Evolutionary conservation across 2,888 invertebrate genomes (phyloP), one percentile per base, ranked within the genome.

Genomic region (Villa cingulata): DNA sequence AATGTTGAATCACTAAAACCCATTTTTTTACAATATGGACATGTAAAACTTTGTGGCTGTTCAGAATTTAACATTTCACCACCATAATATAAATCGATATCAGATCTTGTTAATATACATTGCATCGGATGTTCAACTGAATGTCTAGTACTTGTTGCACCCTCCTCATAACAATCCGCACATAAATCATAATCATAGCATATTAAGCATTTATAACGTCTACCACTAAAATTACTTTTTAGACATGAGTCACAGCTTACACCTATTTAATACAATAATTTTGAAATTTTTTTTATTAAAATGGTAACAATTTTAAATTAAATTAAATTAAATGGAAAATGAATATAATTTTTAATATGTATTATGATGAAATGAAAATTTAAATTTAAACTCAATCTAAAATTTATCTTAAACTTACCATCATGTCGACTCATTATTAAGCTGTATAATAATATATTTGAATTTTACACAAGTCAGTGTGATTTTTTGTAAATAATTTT

Each of bases 171-270:
- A 71, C 96, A 97, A 62, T 84, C 81, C 62, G 92, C 88, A 75
- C 97, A 98, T 63, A 98, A 78, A 76, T 98, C 97, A 76, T 95
- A 98, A 76, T 98, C 97, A 73, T 91, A 95, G 75, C 97, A 98
- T 64, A 95, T 85, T 70, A 98, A 81, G 77, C 97, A 98, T 79
- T 98, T 98, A 75, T 94, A 98, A 63, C 97, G 83, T 70, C 91
- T 84, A 63, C 96, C 96, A 72, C 88, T 81, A 72, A 97, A 97
- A 74, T 96, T 95, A 70, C 88, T 89, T 77, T 91, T 92, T 72
- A 92, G 80, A 80, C 97, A 97, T 67, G 92, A 90, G 83, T 97
- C 97, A 81, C 97, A 97, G 80, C 95, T 96, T 68, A 97, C 96
- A 77, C 96, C 97, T 92, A 70, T n/a, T n/a, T n/a, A n/a, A n/a